These are phyloP conservation scores for Cliona cf. orientalis DNA, from an alignment of 37 sponge, comb jelly and placozoan genomes.

Conservation along the genomic window DNA sequence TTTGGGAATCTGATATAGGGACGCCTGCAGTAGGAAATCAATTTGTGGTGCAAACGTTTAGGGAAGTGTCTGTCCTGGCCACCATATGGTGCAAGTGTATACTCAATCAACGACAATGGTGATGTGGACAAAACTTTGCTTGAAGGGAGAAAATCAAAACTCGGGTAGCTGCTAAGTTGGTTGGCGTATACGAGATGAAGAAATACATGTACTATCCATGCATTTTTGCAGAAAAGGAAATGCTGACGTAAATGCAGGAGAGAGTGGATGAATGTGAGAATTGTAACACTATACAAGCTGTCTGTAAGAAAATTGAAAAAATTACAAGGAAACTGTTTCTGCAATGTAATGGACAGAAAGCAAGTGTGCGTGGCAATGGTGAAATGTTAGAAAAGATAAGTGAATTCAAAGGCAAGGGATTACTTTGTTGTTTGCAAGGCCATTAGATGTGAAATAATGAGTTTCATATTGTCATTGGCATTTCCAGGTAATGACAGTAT, in stretches of 20 bases:
- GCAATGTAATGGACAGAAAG: too few relatives aligned
- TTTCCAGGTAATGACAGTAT: too few relatives aligned
- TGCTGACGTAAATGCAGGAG: too few relatives aligned
- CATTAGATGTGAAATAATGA: neutral
- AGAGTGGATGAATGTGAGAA: neutral
- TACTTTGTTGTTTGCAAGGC: neutral
- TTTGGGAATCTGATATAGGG: neutral
- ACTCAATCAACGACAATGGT: neutral
- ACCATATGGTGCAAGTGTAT: neutral
- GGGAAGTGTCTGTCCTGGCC: neutral
- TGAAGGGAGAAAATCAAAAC: neutral
- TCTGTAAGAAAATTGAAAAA: too few relatives aligned
- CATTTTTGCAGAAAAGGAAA: neutral
- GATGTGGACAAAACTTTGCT: neutral
- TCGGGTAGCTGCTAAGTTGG: neutral
- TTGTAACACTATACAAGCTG: neutral
- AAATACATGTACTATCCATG: neutral
- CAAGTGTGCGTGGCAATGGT: neutral
- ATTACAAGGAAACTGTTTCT: too few relatives aligned
- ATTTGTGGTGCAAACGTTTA: neutral
- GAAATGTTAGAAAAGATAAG: neutral
- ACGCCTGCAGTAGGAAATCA: neutral
- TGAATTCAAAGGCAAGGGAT: neutral
- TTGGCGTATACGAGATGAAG: neutral
- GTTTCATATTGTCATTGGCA: too few relatives aligned